Percentiles rank a stretch among this genome's conserved stretches.
Evolutionary conservation across 2,797 vertebrate genomes (phyloP).

Genomic region (Holocentrus rufus): DNA sequence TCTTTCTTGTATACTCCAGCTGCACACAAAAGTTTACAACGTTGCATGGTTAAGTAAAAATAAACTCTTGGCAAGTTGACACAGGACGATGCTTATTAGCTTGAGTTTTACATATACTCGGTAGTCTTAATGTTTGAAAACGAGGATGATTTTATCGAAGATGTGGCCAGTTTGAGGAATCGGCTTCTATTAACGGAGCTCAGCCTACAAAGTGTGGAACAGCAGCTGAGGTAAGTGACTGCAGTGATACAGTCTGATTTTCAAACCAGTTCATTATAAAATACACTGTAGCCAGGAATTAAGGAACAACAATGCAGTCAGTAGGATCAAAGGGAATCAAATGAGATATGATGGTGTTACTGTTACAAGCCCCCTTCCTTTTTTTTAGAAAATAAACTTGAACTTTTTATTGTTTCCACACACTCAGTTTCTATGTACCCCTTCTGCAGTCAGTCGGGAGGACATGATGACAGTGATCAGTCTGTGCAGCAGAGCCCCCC

Average conservation of each 20-base stretch:
- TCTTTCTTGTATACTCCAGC: neutral
- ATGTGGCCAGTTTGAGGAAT: slow-evolving; percentile 78
- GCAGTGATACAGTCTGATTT: too few relatives aligned
- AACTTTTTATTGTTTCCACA: neutral
- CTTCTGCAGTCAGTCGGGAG: slow-evolving; percentile 39
- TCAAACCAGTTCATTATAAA: too few relatives aligned
- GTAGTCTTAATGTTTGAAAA: slow-evolving; percentile 55
- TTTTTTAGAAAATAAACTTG: too few relatives aligned
- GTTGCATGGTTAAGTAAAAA: neutral
- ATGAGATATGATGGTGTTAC: neutral
- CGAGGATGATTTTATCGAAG: slow-evolving; percentile 72
- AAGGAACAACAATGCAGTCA: neutral
- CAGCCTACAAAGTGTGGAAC: slow-evolving; percentile 76
- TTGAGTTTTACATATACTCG: neutral
- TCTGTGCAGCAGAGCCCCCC: slow-evolving; percentile 43
- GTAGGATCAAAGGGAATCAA: neutral
- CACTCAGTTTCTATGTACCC: neutral
- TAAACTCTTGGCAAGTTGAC: neutral
- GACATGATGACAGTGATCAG: slow-evolving; percentile 58
- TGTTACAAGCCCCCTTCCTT: neutral
- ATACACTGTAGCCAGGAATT: too few relatives aligned
- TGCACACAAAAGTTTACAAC: slow-evolving; percentile 2
- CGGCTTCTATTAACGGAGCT: slow-evolving; percentile 80
- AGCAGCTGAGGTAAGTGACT: slow-evolving; percentile 78
- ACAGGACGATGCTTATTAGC: neutral